phyloP scores from a whole-genome alignment of 2,888 invertebrate species.

The Griposia aprilina region DNA sequence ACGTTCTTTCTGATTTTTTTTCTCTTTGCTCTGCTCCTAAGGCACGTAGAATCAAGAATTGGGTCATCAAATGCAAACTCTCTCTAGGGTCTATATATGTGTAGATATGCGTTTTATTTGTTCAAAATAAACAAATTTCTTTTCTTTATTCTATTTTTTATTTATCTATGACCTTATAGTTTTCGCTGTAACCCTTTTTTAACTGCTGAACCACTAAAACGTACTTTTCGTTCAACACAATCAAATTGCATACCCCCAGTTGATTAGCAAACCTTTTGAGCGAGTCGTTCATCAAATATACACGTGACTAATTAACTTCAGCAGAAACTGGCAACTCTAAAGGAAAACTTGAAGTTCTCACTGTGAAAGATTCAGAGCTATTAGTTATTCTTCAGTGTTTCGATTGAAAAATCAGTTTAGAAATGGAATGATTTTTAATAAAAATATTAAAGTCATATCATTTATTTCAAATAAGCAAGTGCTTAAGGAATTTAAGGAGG shows the following conservation, averaged over 20 bases:
- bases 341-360: constrained; percentile 26
- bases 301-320: constrained; percentile 41
- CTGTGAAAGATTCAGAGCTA: constrained; percentile 12
- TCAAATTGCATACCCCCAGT: background rate
- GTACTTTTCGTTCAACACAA: background rate
- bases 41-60: too few species aligned
- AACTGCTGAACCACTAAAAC: background rate
- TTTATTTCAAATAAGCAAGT: too few species aligned
- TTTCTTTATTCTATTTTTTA: too few species aligned
- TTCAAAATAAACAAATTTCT: too few species aligned
- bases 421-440: background rate
- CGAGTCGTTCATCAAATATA: constrained; percentile 39
- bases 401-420: constrained; percentile 16
- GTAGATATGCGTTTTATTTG: background rate
- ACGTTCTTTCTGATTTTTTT: too few species aligned
- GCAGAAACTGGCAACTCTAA: constrained; percentile 5
- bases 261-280: constrained; percentile 21
- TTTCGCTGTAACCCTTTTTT: too few species aligned
- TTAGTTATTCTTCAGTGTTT: constrained; percentile 20
- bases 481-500: too few species aligned
- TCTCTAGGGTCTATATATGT: too few species aligned
- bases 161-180: too few species aligned
- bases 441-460: background rate
- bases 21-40: too few species aligned
- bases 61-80: too few species aligned